These are phyloP conservation scores for Aix galericulata DNA, from an alignment of 2,113 vertebrate species.

Conservation along the genomic window DNA sequence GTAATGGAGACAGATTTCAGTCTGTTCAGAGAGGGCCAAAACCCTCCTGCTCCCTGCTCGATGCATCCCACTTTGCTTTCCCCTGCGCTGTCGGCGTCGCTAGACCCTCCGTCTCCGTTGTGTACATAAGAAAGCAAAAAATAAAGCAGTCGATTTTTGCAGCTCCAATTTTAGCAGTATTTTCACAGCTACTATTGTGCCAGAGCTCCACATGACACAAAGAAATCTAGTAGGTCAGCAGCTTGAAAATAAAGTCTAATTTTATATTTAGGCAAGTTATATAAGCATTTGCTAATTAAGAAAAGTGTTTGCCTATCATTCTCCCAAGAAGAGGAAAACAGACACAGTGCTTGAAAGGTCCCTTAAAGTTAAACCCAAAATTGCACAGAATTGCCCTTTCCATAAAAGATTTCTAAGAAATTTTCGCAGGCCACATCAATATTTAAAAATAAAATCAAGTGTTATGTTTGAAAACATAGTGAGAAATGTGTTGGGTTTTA, in stretches of 20 bases:
- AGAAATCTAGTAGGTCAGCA: conserved; percentile 69
- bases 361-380: conserved; percentile 57
- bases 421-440: conserved; percentile 33
- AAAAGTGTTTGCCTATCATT: conserved; percentile 48
- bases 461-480: conserved; percentile 64
- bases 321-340: conserved; percentile 19
- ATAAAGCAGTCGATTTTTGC: conserved; percentile 56
- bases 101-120: conserved; percentile 11
- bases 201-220: conserved; percentile 67
- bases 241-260: conserved; percentile 72
- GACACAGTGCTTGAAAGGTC: conserved; percentile 29
- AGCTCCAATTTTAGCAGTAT: conserved; percentile 69
- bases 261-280: conserved; percentile 69
- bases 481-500: conserved; percentile 56
- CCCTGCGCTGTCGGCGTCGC: neutral
- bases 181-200: conserved; percentile 70
- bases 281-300: conserved; percentile 75
- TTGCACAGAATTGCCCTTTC: conserved; percentile 52
- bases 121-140: conserved; percentile 44
- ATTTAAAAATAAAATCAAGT: conserved; percentile 64
- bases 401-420: conserved; percentile 65
- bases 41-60: neutral
- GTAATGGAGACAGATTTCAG: neutral
- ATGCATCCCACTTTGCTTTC: conserved; percentile 7
- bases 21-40: neutral